A percentile compares a stretch with the other conserved stretches of the same genome.
Evolutionary conservation across 2,888 invertebrate species (phyloP).

Genomic region (Miltochrista miniata): DNA sequence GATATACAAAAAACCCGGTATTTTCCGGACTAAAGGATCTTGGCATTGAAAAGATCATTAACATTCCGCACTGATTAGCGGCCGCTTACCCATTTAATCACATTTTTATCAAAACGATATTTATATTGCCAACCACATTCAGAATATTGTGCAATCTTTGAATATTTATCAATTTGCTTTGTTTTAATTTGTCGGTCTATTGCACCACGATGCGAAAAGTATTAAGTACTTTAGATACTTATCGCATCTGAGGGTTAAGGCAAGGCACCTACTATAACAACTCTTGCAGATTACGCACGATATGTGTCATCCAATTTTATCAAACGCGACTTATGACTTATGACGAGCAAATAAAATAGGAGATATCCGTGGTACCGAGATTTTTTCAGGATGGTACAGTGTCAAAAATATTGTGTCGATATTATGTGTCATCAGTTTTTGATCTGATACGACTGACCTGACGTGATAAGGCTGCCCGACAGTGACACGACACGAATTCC

Average conservation of each 20-base stretch:
- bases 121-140: too few relatives aligned
- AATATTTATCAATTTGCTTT: neutral
- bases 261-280: slow-evolving; percentile 41
- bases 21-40: too few relatives aligned
- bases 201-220: slow-evolving; percentile 6
- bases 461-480: too few relatives aligned
- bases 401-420: too few relatives aligned
- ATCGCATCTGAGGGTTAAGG: slow-evolving; percentile 48
- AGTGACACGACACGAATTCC: too few relatives aligned
- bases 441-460: too few relatives aligned
- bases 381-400: slow-evolving; percentile 41
- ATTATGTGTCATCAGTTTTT: too few relatives aligned
- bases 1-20: too few relatives aligned
- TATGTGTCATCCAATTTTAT: slow-evolving; percentile 71
- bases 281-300: slow-evolving; percentile 50
- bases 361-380: slow-evolving; percentile 42
- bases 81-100: neutral
- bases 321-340: slow-evolving; percentile 30
- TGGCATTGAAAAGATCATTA: too few relatives aligned
- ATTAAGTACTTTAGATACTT: neutral
- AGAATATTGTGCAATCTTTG: too few relatives aligned
- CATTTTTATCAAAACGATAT: neutral
- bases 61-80: too few relatives aligned
- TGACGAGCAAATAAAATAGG: slow-evolving; percentile 38
- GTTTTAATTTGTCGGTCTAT: slow-evolving; percentile 6